These are phyloP conservation scores for Ashinkailepas kermadecensis DNA, from an alignment of 2,888 invertebrate genomes.

Conservation along the genomic window DNA sequence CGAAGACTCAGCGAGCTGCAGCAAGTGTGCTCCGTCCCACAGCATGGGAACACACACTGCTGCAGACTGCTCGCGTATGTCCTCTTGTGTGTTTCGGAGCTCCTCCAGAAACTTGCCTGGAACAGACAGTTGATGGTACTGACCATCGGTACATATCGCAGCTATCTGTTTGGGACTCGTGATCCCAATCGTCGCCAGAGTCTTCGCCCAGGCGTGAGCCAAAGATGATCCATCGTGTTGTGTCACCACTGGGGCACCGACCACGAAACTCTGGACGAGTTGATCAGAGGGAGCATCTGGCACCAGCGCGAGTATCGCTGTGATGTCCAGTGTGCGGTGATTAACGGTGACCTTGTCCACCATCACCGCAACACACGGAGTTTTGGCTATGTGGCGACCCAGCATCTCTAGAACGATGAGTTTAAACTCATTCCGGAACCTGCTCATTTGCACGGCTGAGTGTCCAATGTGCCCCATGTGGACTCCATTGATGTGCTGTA, in stretches of 20 bases:
- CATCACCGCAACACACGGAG: too few relatives aligned
- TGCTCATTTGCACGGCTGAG: too few relatives aligned
- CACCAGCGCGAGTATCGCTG: background rate
- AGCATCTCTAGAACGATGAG: too few relatives aligned
- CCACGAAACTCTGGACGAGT: background rate
- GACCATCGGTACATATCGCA: background rate
- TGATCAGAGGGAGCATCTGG: background rate
- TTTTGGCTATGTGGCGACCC: too few relatives aligned
- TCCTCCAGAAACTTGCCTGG: background rate
- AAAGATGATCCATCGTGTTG: background rate
- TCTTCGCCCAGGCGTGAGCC: background rate
- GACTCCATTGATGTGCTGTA: too few relatives aligned
- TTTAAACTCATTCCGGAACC: too few relatives aligned
- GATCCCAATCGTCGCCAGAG: background rate
- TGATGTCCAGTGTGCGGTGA: too few relatives aligned
- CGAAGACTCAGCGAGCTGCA: background rate
- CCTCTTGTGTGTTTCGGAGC: background rate
- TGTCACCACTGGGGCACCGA: background rate
- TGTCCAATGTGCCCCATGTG: too few relatives aligned
- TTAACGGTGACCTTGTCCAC: too few relatives aligned
- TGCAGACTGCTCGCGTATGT: background rate
- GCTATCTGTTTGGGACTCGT: background rate
- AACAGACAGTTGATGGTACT: background rate
- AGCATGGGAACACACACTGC: background rate
- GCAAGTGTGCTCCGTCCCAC: background rate